Evolutionary conservation across 2,797 vertebrate species (phyloP).

Genomic region (Peromyscus eremicus): DNA sequence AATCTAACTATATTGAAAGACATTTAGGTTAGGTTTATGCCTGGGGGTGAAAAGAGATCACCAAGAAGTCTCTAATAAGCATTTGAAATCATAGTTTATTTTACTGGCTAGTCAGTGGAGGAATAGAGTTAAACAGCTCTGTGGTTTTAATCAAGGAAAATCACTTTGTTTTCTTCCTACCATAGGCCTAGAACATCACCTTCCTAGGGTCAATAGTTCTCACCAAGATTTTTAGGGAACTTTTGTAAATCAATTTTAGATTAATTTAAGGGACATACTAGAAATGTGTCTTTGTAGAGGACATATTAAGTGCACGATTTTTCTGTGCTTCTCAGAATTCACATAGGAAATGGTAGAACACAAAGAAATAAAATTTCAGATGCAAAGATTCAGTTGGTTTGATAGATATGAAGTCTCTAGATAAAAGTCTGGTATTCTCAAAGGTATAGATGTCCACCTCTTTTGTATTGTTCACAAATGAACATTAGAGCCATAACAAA

Average conservation of each 20-base stretch:
- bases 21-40: constrained; percentile 76
- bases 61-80: constrained; percentile 71
- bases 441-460: constrained; percentile 76
- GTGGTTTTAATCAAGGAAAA: constrained; percentile 66
- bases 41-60: constrained; percentile 45
- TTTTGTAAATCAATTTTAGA: constrained; percentile 69
- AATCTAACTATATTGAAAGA: constrained; percentile 63
- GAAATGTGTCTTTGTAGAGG: constrained; percentile 72
- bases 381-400: constrained; percentile 24
- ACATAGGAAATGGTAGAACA: constrained; percentile 46
- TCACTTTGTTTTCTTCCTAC: constrained; percentile 36
- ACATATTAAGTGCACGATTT: not conserved
- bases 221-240: constrained; percentile 72
- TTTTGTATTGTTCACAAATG: constrained; percentile 75
- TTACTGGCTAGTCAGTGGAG: constrained; percentile 66
- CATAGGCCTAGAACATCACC: constrained; percentile 60
- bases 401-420: constrained; percentile 80
- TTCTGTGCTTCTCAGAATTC: constrained; percentile 70
- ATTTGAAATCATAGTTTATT: constrained; percentile 69
- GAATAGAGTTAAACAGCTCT: constrained; percentile 25
- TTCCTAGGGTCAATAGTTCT: constrained; percentile 56
- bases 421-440: constrained; percentile 74
- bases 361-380: constrained; percentile 75
- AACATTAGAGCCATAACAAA: constrained; percentile 61
- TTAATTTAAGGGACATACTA: constrained; percentile 74